Evolutionary conservation across 2,888 invertebrate species (phyloP), one percentile per base, ranked within the genome.

Genomic region (Quadriops clusia): DNA sequence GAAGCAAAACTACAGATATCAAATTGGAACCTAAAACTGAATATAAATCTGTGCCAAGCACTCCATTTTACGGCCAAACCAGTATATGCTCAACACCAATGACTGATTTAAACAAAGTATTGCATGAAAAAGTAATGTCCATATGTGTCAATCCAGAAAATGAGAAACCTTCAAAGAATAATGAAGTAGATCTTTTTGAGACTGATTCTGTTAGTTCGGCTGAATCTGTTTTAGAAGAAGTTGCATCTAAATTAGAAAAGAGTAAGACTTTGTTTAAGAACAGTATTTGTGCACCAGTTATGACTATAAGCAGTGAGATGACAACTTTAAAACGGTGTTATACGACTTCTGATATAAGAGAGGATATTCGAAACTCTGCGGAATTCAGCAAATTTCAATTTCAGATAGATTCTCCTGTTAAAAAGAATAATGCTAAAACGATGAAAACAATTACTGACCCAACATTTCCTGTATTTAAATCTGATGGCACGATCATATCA

Each of bases 21-120:
- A 47, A 36, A n/a, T 35, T 36, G 14, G 42, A 43, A 15, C 15
- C 30, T 4, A 37, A 36, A 21, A 37, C 33, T 32, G 41, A 47
- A 35, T 10, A 34, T 2, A 39, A 39, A 30, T 29, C 34, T 8
- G 34, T 40, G 3, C 34, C 41, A 2, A 38, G 31, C 9, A 54
- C 49, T 9, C 69, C 63, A 5, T 63, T 68, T 2, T 70, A 72
- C 5, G 72, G 77, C 8, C 77, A 78, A 40, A 80, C 80, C 0
- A 81, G 80, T 39, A 74, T 83, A 0, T 81, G 80, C 40, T 79
- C 79, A 0, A 84, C 84, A 0, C 84, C 84, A 0, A 72, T 83
- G 69, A 72, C 77, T 1, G 83, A 84, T 52, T 40, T 54, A 17
- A 60, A 56, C 33, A 79, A 81, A 54, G 67, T 83, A 2, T 51